Percentiles rank a stretch among this genome's conserved stretches.
Conservation (phyloP, 2,113 vertebrate genomes). For the Labeo catla region DNA sequence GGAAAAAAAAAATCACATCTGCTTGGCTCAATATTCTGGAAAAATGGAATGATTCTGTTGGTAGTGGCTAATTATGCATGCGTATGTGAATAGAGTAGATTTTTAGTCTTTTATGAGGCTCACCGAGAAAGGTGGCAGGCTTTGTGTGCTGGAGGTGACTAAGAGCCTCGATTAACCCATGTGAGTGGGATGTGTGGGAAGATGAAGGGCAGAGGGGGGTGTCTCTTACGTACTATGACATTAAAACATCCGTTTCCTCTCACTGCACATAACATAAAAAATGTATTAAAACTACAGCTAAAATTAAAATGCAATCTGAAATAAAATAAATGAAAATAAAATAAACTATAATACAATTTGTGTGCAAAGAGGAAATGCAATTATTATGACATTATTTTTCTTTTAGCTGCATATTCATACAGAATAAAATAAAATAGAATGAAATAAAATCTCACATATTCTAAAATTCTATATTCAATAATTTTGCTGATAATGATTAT, state of each 20-base stretch:
- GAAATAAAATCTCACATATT: background rate
- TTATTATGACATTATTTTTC: background rate
- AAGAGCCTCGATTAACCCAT: constrained; percentile 16
- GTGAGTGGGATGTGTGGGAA: constrained; percentile 26
- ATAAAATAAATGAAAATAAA: background rate
- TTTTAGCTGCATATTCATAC: background rate
- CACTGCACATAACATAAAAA: background rate
- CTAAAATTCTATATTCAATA: too few species aligned
- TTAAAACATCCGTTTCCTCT: background rate
- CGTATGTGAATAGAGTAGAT: background rate
- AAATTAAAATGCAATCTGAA: too few species aligned
- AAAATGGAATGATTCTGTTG: constrained; percentile 9
- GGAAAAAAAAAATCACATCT: constrained; percentile 51
- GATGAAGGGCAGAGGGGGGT: background rate
- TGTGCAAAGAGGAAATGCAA: background rate
- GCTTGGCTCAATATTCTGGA: constrained; percentile 2
- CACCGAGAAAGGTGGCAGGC: background rate
- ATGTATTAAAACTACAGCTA: background rate
- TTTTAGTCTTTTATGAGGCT: background rate
- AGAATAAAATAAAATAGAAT: background rate
- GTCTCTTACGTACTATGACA: background rate
- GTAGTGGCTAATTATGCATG: constrained; percentile 7
- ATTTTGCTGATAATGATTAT: too few species aligned
- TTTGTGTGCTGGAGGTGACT: constrained; percentile 17
- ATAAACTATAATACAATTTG: too few species aligned